Percentiles rank a stretch among this genome's conserved stretches.
Conservation (phyloP, 1,140 invertebrate genomes). For the Habropoda laboriosa region DNA sequence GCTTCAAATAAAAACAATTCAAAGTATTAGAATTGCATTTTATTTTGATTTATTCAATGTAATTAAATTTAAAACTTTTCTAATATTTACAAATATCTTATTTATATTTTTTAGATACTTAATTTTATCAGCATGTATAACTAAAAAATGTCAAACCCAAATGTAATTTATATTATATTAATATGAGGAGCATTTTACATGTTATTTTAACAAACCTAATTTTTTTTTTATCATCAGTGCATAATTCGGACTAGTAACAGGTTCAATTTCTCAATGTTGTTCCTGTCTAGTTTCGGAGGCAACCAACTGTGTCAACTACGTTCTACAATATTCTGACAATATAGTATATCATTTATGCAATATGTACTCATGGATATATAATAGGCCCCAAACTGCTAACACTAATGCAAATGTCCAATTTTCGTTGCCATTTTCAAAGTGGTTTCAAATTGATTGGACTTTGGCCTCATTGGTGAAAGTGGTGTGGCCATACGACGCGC, state of each 20-base stretch:
- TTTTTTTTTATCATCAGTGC: constrained; percentile 29
- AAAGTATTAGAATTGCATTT: too few relatives aligned
- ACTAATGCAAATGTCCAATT: constrained; percentile 80
- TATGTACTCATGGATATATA: constrained; percentile 65
- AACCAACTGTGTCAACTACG: constrained; percentile 47
- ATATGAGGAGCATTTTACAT: not conserved
- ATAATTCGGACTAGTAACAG: constrained; percentile 64
- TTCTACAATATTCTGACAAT: constrained; percentile 46
- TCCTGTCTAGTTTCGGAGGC: constrained; percentile 65
- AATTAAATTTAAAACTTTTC: not conserved
- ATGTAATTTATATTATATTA: constrained; percentile 6
- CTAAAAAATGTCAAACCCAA: not conserved
- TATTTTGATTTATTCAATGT: too few relatives aligned
- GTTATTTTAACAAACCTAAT: not conserved
- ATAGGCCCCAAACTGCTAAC: constrained; percentile 76
- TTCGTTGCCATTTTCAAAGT: constrained; percentile 72
- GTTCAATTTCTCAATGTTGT: constrained; percentile 70
- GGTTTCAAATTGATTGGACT: constrained; percentile 77
- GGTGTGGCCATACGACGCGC: constrained; percentile 74
- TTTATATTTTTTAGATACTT: not conserved
- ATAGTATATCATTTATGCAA: constrained; percentile 44
- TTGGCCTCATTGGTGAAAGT: constrained; percentile 78
- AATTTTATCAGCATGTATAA: not conserved
- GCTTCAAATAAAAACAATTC: not conserved
- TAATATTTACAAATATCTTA: not conserved